A percentile compares a stretch with the other conserved stretches of the same genome.
These are phyloP conservation scores for Eudemis profundana DNA, from an alignment of 2,888 invertebrate genomes.

Conservation along the genomic window DNA sequence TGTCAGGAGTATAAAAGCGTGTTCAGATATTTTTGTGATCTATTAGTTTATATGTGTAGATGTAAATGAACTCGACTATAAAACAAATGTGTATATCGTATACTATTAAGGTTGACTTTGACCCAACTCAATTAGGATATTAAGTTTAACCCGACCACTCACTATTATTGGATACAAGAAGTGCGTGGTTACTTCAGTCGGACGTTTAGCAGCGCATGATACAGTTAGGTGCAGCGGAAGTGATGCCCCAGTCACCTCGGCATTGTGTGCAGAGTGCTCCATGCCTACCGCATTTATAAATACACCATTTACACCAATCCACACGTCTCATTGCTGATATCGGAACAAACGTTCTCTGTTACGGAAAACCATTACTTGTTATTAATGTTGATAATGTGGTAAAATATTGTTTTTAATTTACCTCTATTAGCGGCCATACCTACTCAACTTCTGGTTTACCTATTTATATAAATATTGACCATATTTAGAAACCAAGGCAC, in stretches of 20 bases:
- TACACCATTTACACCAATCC: slow-evolving; percentile 11
- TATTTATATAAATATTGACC: no score
- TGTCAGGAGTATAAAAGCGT: no score
- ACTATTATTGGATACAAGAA: no score
- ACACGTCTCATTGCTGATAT: background rate
- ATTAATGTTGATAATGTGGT: slow-evolving; percentile 13
- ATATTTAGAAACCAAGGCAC: no score
- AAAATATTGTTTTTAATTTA: slow-evolving; percentile 1
- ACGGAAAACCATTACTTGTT: slow-evolving; percentile 21
- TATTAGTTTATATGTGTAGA: no score
- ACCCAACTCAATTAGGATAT: no score
- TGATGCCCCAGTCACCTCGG: slow-evolving; percentile 73
- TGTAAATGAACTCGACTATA: no score
- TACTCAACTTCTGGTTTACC: background rate
- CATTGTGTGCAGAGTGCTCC: slow-evolving; percentile 63
- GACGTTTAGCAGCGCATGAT: slow-evolving; percentile 14
- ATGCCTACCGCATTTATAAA: slow-evolving; percentile 27
- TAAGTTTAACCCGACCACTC: no score
- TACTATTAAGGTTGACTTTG: no score
- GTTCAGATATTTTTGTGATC: no score
- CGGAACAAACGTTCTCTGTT: background rate
- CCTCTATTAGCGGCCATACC: background rate
- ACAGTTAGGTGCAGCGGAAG: slow-evolving; percentile 64
- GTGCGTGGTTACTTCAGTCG: no score
- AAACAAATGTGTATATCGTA: no score